Percentiles rank a stretch among this genome's conserved stretches.
Evolutionary conservation across 1,140 invertebrate genomes (phyloP).

Genomic region (Nephotettix cincticeps): DNA sequence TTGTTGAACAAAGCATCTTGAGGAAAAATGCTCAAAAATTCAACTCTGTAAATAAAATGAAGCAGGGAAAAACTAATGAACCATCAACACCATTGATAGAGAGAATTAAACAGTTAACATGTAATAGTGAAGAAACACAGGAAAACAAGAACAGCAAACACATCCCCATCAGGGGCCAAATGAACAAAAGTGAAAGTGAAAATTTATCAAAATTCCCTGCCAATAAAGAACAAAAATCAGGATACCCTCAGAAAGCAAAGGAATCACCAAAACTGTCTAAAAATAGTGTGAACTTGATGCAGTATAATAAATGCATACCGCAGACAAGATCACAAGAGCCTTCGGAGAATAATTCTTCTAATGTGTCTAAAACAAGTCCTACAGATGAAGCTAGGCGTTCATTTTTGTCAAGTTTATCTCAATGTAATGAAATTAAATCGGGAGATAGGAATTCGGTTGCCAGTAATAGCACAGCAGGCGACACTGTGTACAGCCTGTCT

Average conservation of each 20-base stretch:
- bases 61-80: slow-evolving; percentile 55
- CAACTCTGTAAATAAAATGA: slow-evolving; percentile 46
- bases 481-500: slow-evolving; percentile 62
- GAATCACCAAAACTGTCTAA: slow-evolving; percentile 31
- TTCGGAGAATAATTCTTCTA: slow-evolving; percentile 9
- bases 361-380: slow-evolving; percentile 22
- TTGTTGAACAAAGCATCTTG: slow-evolving; percentile 61
- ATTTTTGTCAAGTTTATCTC: slow-evolving; percentile 65
- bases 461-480: slow-evolving; percentile 33
- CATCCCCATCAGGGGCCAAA: neutral
- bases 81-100: slow-evolving; percentile 63
- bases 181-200: no score
- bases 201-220: slow-evolving; percentile 40
- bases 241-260: slow-evolving; percentile 25
- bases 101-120: slow-evolving; percentile 75
- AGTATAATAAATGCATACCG: slow-evolving; percentile 43
- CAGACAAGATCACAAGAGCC: slow-evolving; percentile 31
- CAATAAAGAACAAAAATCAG: slow-evolving; percentile 48
- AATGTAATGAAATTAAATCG: slow-evolving; percentile 27
- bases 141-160: neutral
- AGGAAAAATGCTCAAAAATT: slow-evolving; percentile 67
- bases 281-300: slow-evolving; percentile 58
- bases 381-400: slow-evolving; percentile 60
- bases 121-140: slow-evolving; percentile 65
- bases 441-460: slow-evolving; percentile 53